Conservation (phyloP, 1,140 invertebrate genomes). For the Drosophila paulistorum region DNA sequence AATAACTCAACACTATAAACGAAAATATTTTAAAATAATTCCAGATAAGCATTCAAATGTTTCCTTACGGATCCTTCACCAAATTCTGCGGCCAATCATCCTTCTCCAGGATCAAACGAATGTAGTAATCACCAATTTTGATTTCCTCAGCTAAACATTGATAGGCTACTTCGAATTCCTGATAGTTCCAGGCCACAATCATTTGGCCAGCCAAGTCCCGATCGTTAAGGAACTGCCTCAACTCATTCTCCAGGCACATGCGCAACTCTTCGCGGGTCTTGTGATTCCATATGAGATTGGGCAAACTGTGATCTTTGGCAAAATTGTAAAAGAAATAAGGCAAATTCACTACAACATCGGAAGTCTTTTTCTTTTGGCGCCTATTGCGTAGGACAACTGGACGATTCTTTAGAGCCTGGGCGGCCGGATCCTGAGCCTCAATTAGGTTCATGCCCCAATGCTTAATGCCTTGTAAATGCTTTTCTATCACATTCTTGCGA, state of each 20-base stretch:
- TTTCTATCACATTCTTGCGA: slow-evolving; percentile 88
- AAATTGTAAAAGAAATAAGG: slow-evolving; percentile 98
- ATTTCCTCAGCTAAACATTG: slow-evolving; percentile 97
- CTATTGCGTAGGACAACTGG: slow-evolving; percentile 96
- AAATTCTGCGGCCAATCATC: slow-evolving; percentile 88
- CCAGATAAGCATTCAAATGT: neutral
- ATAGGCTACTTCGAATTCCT: slow-evolving; percentile 98
- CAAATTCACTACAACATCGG: slow-evolving; percentile 92
- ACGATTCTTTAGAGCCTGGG: slow-evolving; percentile 84
- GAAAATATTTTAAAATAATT: slow-evolving; percentile 6
- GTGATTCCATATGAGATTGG: slow-evolving; percentile 99
- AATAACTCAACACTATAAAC: slow-evolving; percentile 96
- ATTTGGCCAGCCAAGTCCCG: slow-evolving; percentile 92
- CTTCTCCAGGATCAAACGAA: slow-evolving; percentile 96
- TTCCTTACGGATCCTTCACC: slow-evolving; percentile 82
- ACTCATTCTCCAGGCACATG: slow-evolving; percentile 96
- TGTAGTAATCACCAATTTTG: slow-evolving; percentile 99
- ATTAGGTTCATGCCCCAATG: slow-evolving; percentile 82
- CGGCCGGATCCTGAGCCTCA: slow-evolving; percentile 76
- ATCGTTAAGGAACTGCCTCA: slow-evolving; percentile 94
- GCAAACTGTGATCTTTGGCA: slow-evolving; percentile 95
- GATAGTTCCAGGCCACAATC: slow-evolving; percentile 98
- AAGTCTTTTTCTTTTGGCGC: slow-evolving; percentile 93
- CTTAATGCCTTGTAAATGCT: slow-evolving; percentile 87
- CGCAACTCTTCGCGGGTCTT: slow-evolving; percentile 98